Evolutionary conservation across 2,888 invertebrate genomes (phyloP), one percentile per base, ranked within the genome.

Genomic region (Empis livida): DNA sequence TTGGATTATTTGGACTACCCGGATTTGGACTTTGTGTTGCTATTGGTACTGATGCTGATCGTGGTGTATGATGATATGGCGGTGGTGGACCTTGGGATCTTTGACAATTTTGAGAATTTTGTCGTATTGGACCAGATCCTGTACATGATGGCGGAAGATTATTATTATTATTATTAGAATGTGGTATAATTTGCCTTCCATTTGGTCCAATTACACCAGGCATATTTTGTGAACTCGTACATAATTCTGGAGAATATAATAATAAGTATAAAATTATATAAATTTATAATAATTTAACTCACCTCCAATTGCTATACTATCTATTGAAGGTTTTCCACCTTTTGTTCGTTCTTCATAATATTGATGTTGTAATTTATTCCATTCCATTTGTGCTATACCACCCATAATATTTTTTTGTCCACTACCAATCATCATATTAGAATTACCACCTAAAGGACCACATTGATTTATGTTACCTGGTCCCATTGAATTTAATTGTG

Each of bases 361-460:
- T 66, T 90, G 88, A 61, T 87, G 84, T 61, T 91, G 91, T 56
- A 92, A 70, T 67, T 92, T 90, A 59, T 87, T 85, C 93, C 93
- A 93, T 63, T 93, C 92, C 66, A 88, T 77, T 68, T 85, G 84
- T 6, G 80, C 79, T 54, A 76, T 70, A 35, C 62, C 61, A 1
- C 56, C 57, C 49, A 57, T 54, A 49, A 57, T 54, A 32, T 54
- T 55, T 41, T 51, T 50, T 17, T 48, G 55, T 37, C 52, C 54
- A 45, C 53, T 56, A 32, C 45, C 53, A 10, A 43, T 44, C 11
- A 45, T 41, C 48, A 52, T 51, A 3, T 50, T n/a, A 15, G 42
- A 17, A 62, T 67, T 20, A 62, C 60, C 15, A 50, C 55, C 32
- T 40, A 50, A 52, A 17, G 51, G 49, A 37, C 54, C 54, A 56